A percentile compares a stretch with the other conserved stretches of the same genome.
Conservation (phyloP, 2,113 vertebrate genomes). For the Talpa occidentalis region DNA sequence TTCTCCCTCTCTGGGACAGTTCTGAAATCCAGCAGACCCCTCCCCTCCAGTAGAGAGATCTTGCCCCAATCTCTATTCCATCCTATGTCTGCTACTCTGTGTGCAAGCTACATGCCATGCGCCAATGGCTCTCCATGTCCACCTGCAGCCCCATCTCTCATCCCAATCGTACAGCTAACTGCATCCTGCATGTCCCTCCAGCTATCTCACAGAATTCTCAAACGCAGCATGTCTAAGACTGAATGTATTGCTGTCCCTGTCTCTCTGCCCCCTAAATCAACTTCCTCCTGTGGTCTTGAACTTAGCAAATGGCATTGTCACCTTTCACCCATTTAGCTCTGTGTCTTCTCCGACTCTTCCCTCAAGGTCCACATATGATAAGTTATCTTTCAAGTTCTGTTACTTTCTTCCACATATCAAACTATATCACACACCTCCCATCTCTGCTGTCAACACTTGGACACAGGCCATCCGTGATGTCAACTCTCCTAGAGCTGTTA, state of each 20-base stretch:
- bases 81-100: not conserved
- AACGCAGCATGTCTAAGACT: not conserved
- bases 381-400: not conserved
- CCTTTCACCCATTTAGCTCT: not conserved
- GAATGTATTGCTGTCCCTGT: not conserved
- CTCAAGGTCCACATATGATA: not conserved
- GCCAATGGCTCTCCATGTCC: not conserved
- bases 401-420: not conserved
- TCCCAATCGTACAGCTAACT: not conserved
- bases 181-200: not conserved
- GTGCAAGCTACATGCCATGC: not conserved
- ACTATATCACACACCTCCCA: not conserved
- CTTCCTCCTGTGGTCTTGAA: conserved; percentile 18
- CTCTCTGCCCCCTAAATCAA: not conserved
- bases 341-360: not conserved
- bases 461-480: not conserved
- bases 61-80: not conserved
- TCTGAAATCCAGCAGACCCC: not conserved
- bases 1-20: not conserved
- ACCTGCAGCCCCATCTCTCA: not conserved
- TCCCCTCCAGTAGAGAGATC: not conserved
- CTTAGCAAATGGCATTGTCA: not conserved
- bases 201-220: not conserved
- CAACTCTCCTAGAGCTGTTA: not conserved
- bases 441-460: not conserved